These are phyloP conservation scores for Belgica antarctica DNA, from an alignment of 2,888 invertebrate species.

Conservation along the genomic window DNA sequence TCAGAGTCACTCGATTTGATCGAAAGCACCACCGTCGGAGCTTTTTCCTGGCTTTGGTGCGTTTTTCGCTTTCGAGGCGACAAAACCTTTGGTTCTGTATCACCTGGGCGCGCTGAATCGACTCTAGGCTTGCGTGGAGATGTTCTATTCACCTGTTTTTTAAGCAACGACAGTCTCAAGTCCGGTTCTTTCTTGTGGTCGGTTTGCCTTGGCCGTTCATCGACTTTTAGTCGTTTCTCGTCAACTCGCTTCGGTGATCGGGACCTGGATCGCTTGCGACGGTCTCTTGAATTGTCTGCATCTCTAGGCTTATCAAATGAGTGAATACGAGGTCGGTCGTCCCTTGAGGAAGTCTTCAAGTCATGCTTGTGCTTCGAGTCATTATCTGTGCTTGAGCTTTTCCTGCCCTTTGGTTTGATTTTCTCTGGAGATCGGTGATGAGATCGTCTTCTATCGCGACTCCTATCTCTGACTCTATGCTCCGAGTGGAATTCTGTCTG, in stretches of 20 bases:
- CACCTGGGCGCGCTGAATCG: not conserved
- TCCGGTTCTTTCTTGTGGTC: not conserved
- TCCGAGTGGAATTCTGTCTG: conserved; percentile 2
- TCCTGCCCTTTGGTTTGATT: not conserved
- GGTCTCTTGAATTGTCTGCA: not conserved
- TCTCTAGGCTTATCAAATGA: not conserved
- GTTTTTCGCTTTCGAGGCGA: not conserved
- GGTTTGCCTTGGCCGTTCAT: not conserved
- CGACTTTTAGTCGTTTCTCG: too few relatives aligned
- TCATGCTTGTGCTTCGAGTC: not conserved
- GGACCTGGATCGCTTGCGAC: not conserved
- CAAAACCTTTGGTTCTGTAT: not conserved
- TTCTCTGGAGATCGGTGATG: not conserved
- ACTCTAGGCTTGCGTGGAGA: not conserved
- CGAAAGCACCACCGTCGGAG: not conserved
- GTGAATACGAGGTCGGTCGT: not conserved
- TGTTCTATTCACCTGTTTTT: not conserved
- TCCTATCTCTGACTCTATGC: not conserved
- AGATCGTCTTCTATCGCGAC: not conserved
- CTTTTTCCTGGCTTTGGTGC: not conserved
- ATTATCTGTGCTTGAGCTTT: not conserved
- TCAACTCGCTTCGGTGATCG: too few relatives aligned
- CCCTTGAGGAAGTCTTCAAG: not conserved
- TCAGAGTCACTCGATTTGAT: not conserved
- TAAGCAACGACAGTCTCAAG: not conserved